Evolutionary conservation across 1,140 invertebrate species (phyloP).

Genomic region (Sminthurides bifidus): DNA sequence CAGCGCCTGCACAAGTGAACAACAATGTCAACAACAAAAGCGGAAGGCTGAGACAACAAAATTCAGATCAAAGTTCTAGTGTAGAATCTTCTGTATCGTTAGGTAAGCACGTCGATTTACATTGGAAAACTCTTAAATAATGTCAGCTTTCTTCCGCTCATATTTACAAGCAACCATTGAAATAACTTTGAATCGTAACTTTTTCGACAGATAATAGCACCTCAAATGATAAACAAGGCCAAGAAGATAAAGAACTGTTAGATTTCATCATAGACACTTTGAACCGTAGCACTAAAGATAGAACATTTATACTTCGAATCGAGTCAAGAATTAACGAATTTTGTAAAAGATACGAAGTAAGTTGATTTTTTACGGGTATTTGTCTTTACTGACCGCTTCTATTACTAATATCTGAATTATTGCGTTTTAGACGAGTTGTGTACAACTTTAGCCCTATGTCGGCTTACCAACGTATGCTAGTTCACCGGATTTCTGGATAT

Average conservation of each 20-base stretch:
- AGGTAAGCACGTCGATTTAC: background rate
- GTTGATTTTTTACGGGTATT: constrained; percentile 33
- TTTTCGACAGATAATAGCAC: constrained; percentile 4
- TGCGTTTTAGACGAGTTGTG: constrained; percentile 1
- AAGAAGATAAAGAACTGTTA: constrained; percentile 66
- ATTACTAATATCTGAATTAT: background rate
- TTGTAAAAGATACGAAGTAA: constrained; percentile 71
- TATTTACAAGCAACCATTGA: background rate
- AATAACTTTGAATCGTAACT: background rate
- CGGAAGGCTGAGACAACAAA: constrained; percentile 6
- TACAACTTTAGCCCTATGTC: constrained; percentile 45
- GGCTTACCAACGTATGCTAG: constrained; percentile 88
- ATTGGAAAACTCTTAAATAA: background rate
- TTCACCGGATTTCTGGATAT: constrained; percentile 81
- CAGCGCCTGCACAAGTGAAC: no score
- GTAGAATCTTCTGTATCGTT: constrained; percentile 6
- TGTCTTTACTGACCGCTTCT: constrained; percentile 1
- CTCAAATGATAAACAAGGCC: background rate
- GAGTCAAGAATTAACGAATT: constrained; percentile 72
- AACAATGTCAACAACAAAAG: constrained; percentile 1
- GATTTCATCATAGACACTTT: constrained; percentile 80
- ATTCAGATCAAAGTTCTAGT: background rate
- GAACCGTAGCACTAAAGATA: constrained; percentile 78
- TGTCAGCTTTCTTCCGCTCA: background rate
- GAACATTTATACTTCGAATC: constrained; percentile 67